Evolutionary conservation across 2,113 vertebrate genomes (phyloP).

Genomic region (Capricornis sumatraensis): DNA sequence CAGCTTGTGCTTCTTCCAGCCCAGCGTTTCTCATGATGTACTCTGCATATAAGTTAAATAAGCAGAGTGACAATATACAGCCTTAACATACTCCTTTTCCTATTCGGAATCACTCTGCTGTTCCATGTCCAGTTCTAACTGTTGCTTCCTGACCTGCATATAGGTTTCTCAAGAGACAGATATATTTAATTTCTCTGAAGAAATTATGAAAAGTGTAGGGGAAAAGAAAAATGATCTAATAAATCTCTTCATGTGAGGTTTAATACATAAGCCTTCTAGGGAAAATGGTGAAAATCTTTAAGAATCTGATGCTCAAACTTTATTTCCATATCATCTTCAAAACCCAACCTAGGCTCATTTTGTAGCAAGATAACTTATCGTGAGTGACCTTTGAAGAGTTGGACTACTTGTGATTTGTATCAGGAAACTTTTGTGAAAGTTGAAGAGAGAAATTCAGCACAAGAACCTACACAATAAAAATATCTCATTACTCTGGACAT

Average conservation of each 20-base stretch:
- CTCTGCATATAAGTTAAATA: too few species aligned
- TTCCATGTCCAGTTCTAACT: too few species aligned
- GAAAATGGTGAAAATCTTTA: conserved; percentile 68
- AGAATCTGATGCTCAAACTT: conserved; percentile 37
- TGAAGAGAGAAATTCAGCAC: conserved; percentile 61
- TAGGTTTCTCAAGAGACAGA: not conserved
- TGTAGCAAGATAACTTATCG: conserved; percentile 58
- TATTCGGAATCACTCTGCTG: too few species aligned
- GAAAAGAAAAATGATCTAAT: conserved; percentile 66
- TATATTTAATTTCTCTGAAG: conserved; percentile 70
- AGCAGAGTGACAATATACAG: too few species aligned
- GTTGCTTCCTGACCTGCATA: too few species aligned
- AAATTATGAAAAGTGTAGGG: conserved; percentile 64
- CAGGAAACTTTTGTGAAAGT: conserved; percentile 47
- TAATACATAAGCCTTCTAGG: conserved; percentile 57
- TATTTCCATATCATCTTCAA: conserved; percentile 38
- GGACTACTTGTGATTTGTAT: conserved; percentile 50
- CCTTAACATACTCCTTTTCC: too few species aligned
- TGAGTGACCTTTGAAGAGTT: conserved; percentile 50
- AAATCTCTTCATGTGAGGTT: conserved; percentile 54
- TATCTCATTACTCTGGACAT: conserved; percentile 40
- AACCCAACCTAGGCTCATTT: conserved; percentile 63
- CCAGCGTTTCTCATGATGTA: too few species aligned
- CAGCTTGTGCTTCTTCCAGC: too few species aligned
- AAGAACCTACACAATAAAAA: conserved; percentile 54